Evolutionary conservation across 2,113 vertebrate species (phyloP), one percentile per base, ranked within the genome.

Genomic region (Tupaia tana): DNA sequence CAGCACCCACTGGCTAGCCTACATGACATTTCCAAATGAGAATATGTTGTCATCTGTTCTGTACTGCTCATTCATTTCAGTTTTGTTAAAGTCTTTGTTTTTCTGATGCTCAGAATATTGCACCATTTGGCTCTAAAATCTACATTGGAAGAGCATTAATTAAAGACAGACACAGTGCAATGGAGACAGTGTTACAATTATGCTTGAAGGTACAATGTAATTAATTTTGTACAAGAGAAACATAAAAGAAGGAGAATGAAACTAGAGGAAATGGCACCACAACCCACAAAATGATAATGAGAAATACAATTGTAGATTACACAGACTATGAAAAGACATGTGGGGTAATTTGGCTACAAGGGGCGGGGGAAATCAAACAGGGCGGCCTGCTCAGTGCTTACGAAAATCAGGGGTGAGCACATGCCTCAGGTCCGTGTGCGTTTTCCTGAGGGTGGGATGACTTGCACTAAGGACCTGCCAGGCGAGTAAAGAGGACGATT

Each of bases 161-260:
- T 98, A 98, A 98, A 98, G 96, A 93, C 98, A 98, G 98, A 89
- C 95, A 84, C 97, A 97, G 96, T 93, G 97, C 98, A 98, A 92
- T 27, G 90, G 95, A 98, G 98, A 98, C 96, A 96, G 96, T 97
- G 97, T 97, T 97, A 97, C 98, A 98, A 98, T 97, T 96, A 97
- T 97, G 98, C 98, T 98, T 98, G 98, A 98, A 98, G 98, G 98
- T 98, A 98, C 97, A 98, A 97, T 98, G 98, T 98, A 98, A 99
- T 99, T 98, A 98, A 98, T 98, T 99, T 98, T 97, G 97, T 98
- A 98, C 98, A 98, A 98, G 97, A 2, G 92, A 98, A 98, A 98
- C 98, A 98, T 98, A 97, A 98, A 98, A 98, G 97, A 86, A 93
- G 66, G 56, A 95, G 96, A 98, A 96, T 86, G 97, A 97, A 98